Conservation (phyloP, 1,140 invertebrate genomes). For the Cotesia typhae region DNA sequence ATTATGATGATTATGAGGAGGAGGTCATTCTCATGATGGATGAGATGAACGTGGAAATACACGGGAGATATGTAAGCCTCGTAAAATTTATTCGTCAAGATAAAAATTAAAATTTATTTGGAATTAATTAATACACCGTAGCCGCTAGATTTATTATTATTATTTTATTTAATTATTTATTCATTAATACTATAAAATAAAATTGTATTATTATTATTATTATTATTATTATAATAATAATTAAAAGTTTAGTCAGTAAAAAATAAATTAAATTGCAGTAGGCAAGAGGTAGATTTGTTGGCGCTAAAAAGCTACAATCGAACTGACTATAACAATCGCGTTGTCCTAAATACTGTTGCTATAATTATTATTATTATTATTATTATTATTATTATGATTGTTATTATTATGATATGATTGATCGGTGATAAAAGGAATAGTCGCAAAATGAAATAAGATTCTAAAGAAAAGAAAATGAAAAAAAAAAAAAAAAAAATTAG, state of each 20-base stretch:
- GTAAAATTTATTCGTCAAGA: neutral
- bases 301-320: neutral
- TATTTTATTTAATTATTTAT: neutral
- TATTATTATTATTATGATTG: neutral
- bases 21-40: slow-evolving; percentile 59
- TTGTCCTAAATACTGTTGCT: neutral
- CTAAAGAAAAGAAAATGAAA: neutral
- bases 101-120: slow-evolving; percentile 1
- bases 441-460: neutral
- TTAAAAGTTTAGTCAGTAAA: no score
- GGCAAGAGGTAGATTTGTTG: neutral
- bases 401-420: no score
- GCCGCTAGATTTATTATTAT: neutral
- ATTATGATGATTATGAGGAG: slow-evolving; percentile 62
- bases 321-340: slow-evolving; percentile 2
- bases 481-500: neutral
- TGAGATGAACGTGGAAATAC: slow-evolving; percentile 60
- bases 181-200: neutral
- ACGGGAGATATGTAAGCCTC: slow-evolving; percentile 60
- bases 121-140: slow-evolving; percentile 2
- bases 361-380: neutral
- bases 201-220: neutral
- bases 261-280: no score
- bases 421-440: no score
- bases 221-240: no score